Evolutionary conservation across 2,113 vertebrate species (phyloP).

Genomic region (Martes martes): DNA sequence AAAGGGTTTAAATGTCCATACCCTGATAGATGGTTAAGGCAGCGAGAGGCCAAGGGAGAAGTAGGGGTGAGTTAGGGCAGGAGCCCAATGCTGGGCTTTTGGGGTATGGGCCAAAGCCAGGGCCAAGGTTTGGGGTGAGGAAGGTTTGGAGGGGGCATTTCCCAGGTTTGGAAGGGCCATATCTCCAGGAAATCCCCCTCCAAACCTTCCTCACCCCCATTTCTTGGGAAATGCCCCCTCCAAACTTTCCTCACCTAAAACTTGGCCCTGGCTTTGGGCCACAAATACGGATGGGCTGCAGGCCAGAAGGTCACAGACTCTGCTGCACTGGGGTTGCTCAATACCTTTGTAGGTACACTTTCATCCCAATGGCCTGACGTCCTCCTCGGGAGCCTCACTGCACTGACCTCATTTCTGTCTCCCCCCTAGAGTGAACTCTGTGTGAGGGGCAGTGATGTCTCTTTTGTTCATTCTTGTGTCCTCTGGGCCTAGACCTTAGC

Average conservation of each 20-base stretch:
- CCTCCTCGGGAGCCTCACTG: neutral
- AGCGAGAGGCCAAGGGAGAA: neutral
- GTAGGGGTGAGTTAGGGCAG: neutral
- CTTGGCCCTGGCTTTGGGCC: too few species aligned
- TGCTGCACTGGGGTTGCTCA: too few species aligned
- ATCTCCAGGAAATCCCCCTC: too few species aligned
- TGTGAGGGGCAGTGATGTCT: neutral
- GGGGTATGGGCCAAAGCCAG: neutral
- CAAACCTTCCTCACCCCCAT: too few species aligned
- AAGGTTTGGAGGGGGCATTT: neutral
- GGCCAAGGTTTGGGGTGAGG: neutral
- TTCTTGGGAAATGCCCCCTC: too few species aligned
- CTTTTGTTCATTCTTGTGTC: neutral
- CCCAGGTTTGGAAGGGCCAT: too few species aligned
- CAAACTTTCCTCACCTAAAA: too few species aligned
- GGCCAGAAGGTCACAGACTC: too few species aligned
- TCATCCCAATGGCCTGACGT: neutral
- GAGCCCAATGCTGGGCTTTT: neutral
- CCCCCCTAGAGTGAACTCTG: neutral
- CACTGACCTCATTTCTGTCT: neutral
- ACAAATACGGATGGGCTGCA: neutral
- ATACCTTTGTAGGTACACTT: fast-evolving
- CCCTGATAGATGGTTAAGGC: neutral
- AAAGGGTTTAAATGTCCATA: neutral
- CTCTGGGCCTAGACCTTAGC: neutral